Base-by-base conservation (phyloP, 2,797 vertebrate species). In the Lateolabrax maculatus region DNA sequence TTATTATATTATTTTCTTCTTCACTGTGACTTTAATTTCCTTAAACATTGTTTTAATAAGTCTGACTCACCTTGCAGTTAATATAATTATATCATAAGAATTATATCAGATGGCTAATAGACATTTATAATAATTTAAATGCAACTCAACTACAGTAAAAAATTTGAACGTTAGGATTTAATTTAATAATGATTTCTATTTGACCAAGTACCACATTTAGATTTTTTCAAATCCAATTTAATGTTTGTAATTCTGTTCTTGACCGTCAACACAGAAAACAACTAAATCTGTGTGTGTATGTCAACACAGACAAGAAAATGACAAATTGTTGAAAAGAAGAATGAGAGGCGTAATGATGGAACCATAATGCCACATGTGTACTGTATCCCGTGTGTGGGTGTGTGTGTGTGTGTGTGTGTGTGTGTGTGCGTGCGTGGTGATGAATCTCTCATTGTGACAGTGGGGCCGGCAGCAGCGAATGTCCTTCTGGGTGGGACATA, bases 401-500 rank as follows among this genome's bases (percentile, higher is more conserved):
- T 62, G 39, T 44, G 66, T 71, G 37, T 63, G 56, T 51, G 61
- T 62, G 67, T 61, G 46, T 53, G 60, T 53, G 73, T 65, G 60
- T 61, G 69, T 74, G 64, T 68, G 67, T 68, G 71, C 62, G 68
- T 61, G 63, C 63, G 83, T 78, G 87, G 90, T 94, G 94, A 96
- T 96, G 93, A 94, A 95, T 95, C 91, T 95, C 92, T 92, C 91
- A 92, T 91, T 90, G 90, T 93, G 94, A 93, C 93, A 95, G 92
- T 90, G 92, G 92, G 89, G 95, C 94, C 95, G 92, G 94, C 94
- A 96, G 95, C 95, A 91, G 93, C 89, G 71, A 95, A 96, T 89
- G 95, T 94, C 95, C 95, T 96, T 96, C 94, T 95, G 87, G 85
- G 83, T 90, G 92, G 92, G 92, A 93, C 89, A 91, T 34, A 84